Base-by-base conservation (phyloP, 2,888 invertebrate species). In the Leptopilina drosophilae region DNA sequence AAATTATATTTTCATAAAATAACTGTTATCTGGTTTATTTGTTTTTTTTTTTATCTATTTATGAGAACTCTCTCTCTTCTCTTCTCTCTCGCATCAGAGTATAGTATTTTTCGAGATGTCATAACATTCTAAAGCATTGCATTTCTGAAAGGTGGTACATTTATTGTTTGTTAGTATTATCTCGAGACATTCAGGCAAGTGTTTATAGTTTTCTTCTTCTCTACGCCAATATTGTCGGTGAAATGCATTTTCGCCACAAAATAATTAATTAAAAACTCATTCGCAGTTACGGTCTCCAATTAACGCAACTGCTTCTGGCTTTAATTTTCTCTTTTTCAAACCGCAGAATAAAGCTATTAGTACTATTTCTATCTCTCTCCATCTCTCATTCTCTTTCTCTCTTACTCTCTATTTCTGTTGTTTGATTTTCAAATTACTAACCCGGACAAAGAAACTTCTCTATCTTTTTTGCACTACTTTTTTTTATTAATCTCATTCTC, bases 221-320 rank as follows among this genome's bases (percentile, higher is more conserved):
- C 11, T 49, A 9, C 11, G 11, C 49, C 49, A 33, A 26, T 56
- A 73, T 73, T 73, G 56, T 73, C n/a, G 26, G 33, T n/a, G 26
- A 33, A 53, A 73, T 56, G 73, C 33, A 56, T 73, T 73, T 73
- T 8, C 33, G 7, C 53, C 7, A n/a, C n/a, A 40, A 73, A 73
- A 56, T 73, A 56, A 73, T 73, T 73, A 73, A 73, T 73, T 73
- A 56, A 73, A 33, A 56, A 33, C 33, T 56, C 73, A 73, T 73
- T 73, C 73, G 33, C 73, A 73, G 73, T 56, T 56, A 56, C 73
- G 33, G 56, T 56, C 56, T 73, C 53, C 33, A 73, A 73, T 73
- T 73, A 73, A 56, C 26, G 40, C 46, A 66, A 56, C 73, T n/a
- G 53, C 33, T 56, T n/a, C 56, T 73, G 12, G 53, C 56, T 73